Conservation (phyloP, 2,113 vertebrate species). For the Aix galericulata region DNA sequence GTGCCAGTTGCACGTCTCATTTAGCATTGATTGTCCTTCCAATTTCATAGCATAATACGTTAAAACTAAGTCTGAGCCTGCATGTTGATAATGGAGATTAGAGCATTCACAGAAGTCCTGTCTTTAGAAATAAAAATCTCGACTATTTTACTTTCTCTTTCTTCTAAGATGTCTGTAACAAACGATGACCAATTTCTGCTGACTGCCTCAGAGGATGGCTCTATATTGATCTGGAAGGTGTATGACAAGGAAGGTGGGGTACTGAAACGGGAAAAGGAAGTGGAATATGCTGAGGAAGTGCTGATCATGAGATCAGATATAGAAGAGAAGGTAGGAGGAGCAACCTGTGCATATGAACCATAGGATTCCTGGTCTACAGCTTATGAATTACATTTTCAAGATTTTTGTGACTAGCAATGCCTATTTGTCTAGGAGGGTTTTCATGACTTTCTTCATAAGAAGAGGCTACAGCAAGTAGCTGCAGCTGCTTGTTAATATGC, state of each 20-base stretch:
- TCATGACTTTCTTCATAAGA: not conserved
- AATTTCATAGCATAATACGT: not conserved
- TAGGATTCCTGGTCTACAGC: not conserved
- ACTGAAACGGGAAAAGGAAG: constrained; percentile 80
- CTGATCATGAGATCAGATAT: constrained; percentile 90
- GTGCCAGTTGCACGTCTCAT: not conserved
- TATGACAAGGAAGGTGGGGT: constrained; percentile 83
- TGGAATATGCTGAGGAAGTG: constrained; percentile 87
- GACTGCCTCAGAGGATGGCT: constrained; percentile 86
- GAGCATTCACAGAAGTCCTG: not conserved
- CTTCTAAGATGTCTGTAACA: constrained; percentile 86
- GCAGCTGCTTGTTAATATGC: not conserved
- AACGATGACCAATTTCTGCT: constrained; percentile 89
- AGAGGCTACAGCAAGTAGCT: not conserved
- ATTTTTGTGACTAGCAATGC: not conserved
- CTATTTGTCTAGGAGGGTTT: not conserved
- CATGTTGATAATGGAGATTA: not conserved
- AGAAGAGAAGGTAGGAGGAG: constrained; percentile 87
- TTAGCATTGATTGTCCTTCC: not conserved
- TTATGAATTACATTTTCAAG: not conserved
- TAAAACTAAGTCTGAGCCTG: not conserved
- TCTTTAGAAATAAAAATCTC: not conserved
- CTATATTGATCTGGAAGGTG: constrained; percentile 89
- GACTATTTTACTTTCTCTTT: not conserved
- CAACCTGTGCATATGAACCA: not conserved